Evolutionary conservation across 2,113 vertebrate species (phyloP).

Genomic region (Nestor notabilis): DNA sequence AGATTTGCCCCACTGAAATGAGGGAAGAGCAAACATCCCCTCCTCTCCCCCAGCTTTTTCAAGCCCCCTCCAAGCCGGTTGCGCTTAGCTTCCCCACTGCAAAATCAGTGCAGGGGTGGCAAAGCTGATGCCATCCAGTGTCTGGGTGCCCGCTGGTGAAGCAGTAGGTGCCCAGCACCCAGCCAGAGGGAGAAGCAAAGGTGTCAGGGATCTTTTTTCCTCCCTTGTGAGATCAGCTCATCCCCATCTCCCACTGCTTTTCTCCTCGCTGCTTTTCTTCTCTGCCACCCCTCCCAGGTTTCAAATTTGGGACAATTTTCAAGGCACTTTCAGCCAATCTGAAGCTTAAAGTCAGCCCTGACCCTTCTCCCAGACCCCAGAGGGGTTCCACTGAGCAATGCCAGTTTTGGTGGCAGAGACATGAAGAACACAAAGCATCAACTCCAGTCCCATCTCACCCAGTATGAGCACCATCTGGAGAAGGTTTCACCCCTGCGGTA

Average conservation of each 20-base stretch:
- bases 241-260: not conserved
- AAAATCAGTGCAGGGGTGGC: not conserved
- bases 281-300: not conserved
- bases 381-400: not conserved
- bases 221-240: rapidly evolving
- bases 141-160: rapidly evolving
- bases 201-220: not conserved
- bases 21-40: not conserved
- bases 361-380: not conserved
- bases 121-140: not conserved
- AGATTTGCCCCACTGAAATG: not conserved
- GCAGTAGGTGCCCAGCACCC: not conserved
- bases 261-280: not conserved
- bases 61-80: not conserved
- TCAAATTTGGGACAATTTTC: not conserved
- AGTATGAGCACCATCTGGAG: not conserved
- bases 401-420: not conserved
- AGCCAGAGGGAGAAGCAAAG: not conserved
- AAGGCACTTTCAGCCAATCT: not conserved
- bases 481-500: not conserved
- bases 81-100: not conserved
- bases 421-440: rapidly evolving
- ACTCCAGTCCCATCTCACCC: not conserved
- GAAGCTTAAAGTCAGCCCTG: not conserved
- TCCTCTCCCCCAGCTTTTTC: not conserved